Evolutionary conservation across 2,113 vertebrate species (phyloP).

Genomic region (Argyrosomus japonicus): DNA sequence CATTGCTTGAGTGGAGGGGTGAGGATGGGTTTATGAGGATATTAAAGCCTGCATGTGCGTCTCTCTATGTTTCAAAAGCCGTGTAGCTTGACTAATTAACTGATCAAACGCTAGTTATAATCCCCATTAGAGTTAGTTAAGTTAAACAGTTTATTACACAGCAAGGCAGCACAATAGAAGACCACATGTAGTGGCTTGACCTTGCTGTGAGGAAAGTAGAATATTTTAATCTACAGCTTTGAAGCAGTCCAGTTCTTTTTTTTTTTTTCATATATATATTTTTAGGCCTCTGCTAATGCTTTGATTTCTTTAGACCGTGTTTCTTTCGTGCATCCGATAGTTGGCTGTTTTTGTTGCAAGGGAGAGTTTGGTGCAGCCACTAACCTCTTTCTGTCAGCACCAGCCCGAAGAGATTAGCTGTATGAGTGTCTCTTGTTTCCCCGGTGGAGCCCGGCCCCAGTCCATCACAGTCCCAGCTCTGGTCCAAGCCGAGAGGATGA

Average conservation of each 20-base stretch:
- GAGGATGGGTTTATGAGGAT: conserved; percentile 51
- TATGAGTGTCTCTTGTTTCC: conserved; percentile 81
- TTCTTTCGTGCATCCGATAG: conserved; percentile 2
- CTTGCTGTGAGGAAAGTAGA: conserved; percentile 52
- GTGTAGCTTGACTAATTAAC: conserved; percentile 70
- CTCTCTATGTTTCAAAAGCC: conserved; percentile 39
- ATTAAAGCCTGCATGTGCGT: conserved; percentile 47
- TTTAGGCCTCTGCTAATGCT: conserved; percentile 40
- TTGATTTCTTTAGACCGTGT: conserved; percentile 67
- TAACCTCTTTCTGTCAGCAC: conserved; percentile 86
- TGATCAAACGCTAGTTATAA: conserved; percentile 72
- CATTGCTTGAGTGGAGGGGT: conserved; percentile 35
- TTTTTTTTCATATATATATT: not conserved
- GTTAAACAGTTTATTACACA: conserved; percentile 64
- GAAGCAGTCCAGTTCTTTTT: conserved; percentile 26
- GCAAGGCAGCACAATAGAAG: conserved; percentile 44
- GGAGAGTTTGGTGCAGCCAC: conserved; percentile 70
- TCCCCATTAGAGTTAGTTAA: conserved; percentile 69
- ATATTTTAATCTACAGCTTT: conserved; percentile 55
- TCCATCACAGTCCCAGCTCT: conserved; percentile 78
- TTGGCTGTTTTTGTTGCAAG: conserved; percentile 57
- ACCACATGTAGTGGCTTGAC: conserved; percentile 63
- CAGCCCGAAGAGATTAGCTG: conserved; percentile 84
- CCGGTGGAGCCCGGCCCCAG: conserved; percentile 74
- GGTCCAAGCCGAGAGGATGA: conserved; percentile 70